A percentile compares a stretch with the other conserved stretches of the same genome.
Conservation (phyloP, 2,113 vertebrate genomes). For the Labeo catla region DNA sequence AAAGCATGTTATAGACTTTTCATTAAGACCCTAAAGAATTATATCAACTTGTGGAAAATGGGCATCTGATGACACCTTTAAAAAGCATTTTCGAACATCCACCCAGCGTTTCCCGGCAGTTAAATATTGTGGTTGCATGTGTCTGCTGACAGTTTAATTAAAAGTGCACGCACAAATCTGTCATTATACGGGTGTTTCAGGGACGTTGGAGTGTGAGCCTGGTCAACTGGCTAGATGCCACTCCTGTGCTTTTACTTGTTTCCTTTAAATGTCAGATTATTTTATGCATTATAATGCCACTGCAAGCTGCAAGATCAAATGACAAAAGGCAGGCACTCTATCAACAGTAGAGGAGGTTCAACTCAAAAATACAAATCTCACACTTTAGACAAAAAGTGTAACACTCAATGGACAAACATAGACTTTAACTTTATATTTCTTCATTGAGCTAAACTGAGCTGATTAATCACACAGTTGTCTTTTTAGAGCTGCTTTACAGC, state of each 20-base stretch:
- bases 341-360: neutral
- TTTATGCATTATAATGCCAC: neutral
- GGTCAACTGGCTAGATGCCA: neutral
- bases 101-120: neutral
- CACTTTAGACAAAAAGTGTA: neutral
- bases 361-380: neutral
- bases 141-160: neutral
- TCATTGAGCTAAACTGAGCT: neutral
- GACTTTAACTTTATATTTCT: neutral
- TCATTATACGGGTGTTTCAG: neutral
- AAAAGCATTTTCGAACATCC: neutral
- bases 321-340: neutral
- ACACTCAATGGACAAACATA: neutral
- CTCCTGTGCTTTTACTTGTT: neutral
- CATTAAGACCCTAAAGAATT: too few relatives aligned
- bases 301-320: too few relatives aligned
- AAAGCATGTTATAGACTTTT: too few relatives aligned
- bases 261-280: neutral
- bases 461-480: neutral
- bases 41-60: too few relatives aligned
- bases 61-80: too few relatives aligned
- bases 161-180: conserved; percentile 20
- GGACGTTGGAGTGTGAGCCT: conserved; percentile 10
- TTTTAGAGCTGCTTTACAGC: neutral
- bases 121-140: neutral